Evolutionary conservation across 2,113 vertebrate species (phyloP), one percentile per base, ranked within the genome.

Genomic region (Falco punctatus): DNA sequence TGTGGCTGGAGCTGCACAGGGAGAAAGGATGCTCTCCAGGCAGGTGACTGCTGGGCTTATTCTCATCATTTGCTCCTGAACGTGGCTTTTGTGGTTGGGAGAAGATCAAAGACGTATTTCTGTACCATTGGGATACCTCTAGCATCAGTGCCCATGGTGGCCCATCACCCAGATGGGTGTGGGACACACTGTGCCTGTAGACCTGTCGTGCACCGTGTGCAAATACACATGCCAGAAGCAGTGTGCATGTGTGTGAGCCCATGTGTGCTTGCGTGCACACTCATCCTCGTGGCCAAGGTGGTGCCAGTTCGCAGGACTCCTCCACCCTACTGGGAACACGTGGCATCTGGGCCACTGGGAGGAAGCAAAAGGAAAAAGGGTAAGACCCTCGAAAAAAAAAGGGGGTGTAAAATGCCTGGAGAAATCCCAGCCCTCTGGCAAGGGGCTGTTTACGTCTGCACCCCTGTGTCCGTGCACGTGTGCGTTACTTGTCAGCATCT

Each of bases 191-290:
- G 28, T 80, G 48, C 24, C 75, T 28, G 23, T 42, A 58, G 51
- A 10, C 15, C 54, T 75, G 61, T 26, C 0, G 0, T 32, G 44
- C 55, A 23, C 40, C 6, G 9, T 1, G 3, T 27, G 28, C 46
- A 38, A 14, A 46, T 30, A 40, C 2, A 0, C 2, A 35, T 54
- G 64, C 42, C 51, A 66, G 33, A 19, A 40, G 13, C 2, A 4
- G 13, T 12, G 72, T 58, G 40, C 7, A 2, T 26, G 62, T 30
- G 11, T 7, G 4, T 14, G 49, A 51, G 12, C 52, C 24, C 14
- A 13, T 9, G 0, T 0, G 28, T 24, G 54, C 1, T 1, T 10
- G 33, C 5, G 2, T 13, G 28, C 30, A 15, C 10, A 6, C 70
- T 44, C 30, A 35, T 24, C 48, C 23, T 16, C 12, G 15, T 3